These are phyloP conservation scores for Lagopus leucura DNA, from an alignment of 2,113 vertebrate genomes.

Conservation along the genomic window DNA sequence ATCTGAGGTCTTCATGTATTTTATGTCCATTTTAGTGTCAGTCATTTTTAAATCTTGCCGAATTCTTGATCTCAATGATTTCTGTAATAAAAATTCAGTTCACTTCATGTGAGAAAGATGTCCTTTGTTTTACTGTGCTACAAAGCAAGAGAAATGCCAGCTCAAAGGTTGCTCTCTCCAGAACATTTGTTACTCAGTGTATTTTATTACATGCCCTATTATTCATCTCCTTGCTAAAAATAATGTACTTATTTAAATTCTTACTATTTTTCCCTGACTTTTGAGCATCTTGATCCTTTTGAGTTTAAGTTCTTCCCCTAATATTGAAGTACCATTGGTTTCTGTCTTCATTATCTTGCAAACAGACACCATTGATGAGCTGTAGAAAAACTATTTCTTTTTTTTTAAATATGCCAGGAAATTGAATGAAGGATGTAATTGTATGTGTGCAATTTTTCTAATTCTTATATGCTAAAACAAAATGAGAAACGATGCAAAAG, in stretches of 20 bases:
- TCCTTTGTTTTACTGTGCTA: neutral
- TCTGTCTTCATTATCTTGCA: neutral
- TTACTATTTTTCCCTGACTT: neutral
- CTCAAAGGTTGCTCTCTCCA: neutral
- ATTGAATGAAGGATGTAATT: neutral
- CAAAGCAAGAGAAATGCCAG: neutral
- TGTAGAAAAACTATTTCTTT: neutral
- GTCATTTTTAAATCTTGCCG: neutral
- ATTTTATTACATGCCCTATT: neutral
- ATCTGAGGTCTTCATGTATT: neutral
- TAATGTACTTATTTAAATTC: neutral
- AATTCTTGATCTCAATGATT: neutral
- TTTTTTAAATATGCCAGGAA: neutral
- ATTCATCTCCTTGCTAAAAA: neutral
- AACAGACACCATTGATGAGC: neutral
- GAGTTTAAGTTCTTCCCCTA: neutral
- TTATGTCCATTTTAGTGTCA: neutral
- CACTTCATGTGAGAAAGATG: neutral
- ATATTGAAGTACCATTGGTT: accelerated
- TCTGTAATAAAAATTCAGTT: neutral
- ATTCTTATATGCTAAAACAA: neutral
- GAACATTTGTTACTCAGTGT: neutral
- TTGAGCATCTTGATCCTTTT: neutral
- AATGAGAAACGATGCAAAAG: neutral
- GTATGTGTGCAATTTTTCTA: neutral